These are phyloP conservation scores for Athene noctua DNA, from an alignment of 2,113 vertebrate species.

Conservation along the genomic window DNA sequence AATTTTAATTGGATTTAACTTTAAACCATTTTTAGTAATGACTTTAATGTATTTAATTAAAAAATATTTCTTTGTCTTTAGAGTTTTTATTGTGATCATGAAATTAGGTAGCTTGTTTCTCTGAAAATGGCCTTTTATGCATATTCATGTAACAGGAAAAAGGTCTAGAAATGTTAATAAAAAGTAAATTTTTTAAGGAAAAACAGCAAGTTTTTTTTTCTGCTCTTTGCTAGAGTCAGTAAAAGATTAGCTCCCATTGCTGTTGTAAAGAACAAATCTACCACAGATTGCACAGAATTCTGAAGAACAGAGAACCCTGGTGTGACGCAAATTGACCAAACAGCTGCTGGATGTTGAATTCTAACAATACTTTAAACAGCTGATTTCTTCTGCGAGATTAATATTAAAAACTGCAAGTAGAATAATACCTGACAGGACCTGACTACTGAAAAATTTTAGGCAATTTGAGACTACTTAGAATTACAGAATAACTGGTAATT, in stretches of 20 bases:
- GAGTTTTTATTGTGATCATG: rapidly evolving
- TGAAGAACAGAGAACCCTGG: background rate
- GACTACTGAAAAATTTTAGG: background rate
- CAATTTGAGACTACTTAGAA: background rate
- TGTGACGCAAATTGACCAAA: constrained; percentile 9
- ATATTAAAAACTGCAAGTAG: constrained; percentile 16
- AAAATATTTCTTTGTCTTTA: background rate
- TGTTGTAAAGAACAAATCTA: background rate
- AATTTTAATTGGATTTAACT: background rate
- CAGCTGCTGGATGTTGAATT: background rate
- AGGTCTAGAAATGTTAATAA: background rate
- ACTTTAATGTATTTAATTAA: background rate
- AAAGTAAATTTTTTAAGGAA: background rate
- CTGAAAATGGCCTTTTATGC: background rate
- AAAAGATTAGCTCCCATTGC: background rate
- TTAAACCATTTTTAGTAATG: background rate
- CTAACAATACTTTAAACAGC: background rate
- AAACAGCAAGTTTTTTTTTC: background rate
- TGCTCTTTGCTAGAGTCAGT: background rate
- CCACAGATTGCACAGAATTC: background rate
- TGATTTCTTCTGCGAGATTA: background rate
- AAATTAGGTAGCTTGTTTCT: background rate
- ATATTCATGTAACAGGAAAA: background rate
- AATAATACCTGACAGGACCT: background rate
- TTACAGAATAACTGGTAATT: background rate